Base-by-base conservation (phyloP, 2,888 invertebrate species). In the Mellilla xanthometata region DNA sequence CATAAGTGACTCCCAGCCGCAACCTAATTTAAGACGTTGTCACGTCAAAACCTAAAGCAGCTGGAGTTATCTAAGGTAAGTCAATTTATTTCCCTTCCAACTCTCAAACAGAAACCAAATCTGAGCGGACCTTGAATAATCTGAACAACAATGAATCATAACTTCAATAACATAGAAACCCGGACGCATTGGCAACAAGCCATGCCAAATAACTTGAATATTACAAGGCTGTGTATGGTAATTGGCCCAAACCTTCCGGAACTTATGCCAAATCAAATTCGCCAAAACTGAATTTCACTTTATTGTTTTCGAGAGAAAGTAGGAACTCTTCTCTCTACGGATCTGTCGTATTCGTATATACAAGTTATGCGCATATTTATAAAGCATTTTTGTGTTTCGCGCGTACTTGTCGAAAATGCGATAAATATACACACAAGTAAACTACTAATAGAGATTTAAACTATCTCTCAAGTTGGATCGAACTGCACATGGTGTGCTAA, bases 261-360 rank as follows among this genome's bases (percentile, higher is more conserved):
- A 28, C 31, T 32, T 28, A 36, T 41, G 33, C 47, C 47, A 42
- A 47, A 47, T 47, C 34, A 44, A 38, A n/a, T 44, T 31, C 9
- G n/a, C n/a, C 23, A 22, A 42, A 30, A 23, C 26, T 39, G 19
- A 23, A 27, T 32, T 39, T 36, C 7, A 31, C 27, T 36, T 41
- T 28, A 28, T 36, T 36, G 36, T 10, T 36, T 36, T 36, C n/a
- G 40, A 40, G 27, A 34, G 13, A 30, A 35, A 19, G 6, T 29
- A 24, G 29, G 27, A n/a, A n/a, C n/a, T n/a, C 19, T 36, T 2
- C 8, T 7, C 8, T 24, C 15, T 6, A 8, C n/a, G 0, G n/a
- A 24, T 7, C 15, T 9, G 7, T n/a, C n/a, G n/a, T n/a, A n/a
- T 3, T 13, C 34, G n/a, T 5, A n/a, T 30, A 12, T 30, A 13